Percentiles rank a stretch among this genome's conserved stretches.
These are phyloP conservation scores for Drosophila mettleri DNA, from an alignment of 2,888 invertebrate genomes.

Conservation along the genomic window DNA sequence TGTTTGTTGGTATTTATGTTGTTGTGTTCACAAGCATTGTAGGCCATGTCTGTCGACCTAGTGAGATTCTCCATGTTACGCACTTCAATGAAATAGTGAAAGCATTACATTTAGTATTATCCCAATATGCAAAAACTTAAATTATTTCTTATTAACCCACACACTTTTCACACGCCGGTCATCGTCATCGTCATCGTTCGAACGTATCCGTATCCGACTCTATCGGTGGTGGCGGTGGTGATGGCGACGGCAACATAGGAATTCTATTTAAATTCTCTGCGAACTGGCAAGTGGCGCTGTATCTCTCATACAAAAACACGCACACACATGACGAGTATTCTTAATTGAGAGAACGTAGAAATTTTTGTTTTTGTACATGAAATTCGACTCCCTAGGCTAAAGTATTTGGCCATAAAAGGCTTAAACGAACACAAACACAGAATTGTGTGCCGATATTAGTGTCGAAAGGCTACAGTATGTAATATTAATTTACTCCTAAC, in stretches of 20 bases:
- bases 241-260: conserved; percentile 54
- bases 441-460: not conserved
- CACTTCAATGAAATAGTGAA: conserved; percentile 57
- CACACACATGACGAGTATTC: conserved; percentile 17
- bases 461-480: not conserved
- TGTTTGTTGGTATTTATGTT: conserved; percentile 34
- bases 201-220: conserved; percentile 18
- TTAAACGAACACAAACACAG: conserved; percentile 48
- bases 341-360: conserved; percentile 36
- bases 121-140: conserved; percentile 16
- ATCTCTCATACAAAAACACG: conserved; percentile 28
- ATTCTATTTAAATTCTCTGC: conserved; percentile 73
- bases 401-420: conserved; percentile 81
- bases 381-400: conserved; percentile 83
- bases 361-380: conserved; percentile 78
- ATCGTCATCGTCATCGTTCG: conserved; percentile 16
- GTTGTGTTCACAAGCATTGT: conserved; percentile 46
- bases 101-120: not conserved
- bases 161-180: conserved; percentile 50
- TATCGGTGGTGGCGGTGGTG: conserved; percentile 43
- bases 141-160: conserved; percentile 5
- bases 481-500: not conserved
- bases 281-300: conserved; percentile 72
- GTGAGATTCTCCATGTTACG: conserved; percentile 84
- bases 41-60: conserved; percentile 58